These are phyloP conservation scores for Propsilocerus akamusi DNA, from an alignment of 1,140 invertebrate genomes.

Conservation along the genomic window DNA sequence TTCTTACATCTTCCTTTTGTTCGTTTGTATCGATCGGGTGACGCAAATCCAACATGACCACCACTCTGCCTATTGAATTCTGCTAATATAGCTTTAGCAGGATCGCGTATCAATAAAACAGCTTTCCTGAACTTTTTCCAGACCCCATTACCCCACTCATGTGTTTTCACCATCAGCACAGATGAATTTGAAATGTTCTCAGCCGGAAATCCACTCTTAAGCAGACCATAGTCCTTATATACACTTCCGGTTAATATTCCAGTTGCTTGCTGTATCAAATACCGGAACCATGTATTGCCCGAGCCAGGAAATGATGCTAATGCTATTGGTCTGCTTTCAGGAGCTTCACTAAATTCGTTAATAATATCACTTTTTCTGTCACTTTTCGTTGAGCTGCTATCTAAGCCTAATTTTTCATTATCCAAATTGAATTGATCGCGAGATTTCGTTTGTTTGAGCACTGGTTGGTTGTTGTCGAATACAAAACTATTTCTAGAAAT, in stretches of 20 bases:
- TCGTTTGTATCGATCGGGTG: slow-evolving; percentile 37
- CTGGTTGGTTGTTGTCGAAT: slow-evolving; percentile 14
- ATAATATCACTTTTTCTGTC: slow-evolving; percentile 28
- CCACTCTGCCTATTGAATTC: slow-evolving; percentile 53
- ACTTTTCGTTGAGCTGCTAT: slow-evolving; percentile 23
- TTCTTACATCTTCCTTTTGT: slow-evolving; percentile 38
- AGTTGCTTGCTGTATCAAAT: slow-evolving; percentile 55
- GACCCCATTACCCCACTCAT: slow-evolving; percentile 44
- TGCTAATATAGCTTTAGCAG: slow-evolving; percentile 47
- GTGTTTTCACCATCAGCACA: slow-evolving; percentile 63
- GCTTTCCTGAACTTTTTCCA: slow-evolving; percentile 39
- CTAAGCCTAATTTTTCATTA: not conserved
- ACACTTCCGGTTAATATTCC: slow-evolving; percentile 59
- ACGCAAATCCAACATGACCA: slow-evolving; percentile 49
- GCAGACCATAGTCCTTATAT: slow-evolving; percentile 54
- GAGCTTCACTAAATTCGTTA: slow-evolving; percentile 20
- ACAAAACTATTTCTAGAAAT: not conserved
- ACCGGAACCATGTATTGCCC: slow-evolving; percentile 63
- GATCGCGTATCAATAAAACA: slow-evolving; percentile 47
- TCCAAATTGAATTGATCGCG: not conserved
- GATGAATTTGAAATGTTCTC: slow-evolving; percentile 55
- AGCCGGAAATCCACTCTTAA: slow-evolving; percentile 57
- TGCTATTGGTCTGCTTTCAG: slow-evolving; percentile 29
- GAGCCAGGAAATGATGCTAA: slow-evolving; percentile 59
- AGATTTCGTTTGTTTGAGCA: slow-evolving; percentile 9